A percentile compares a stretch with the other conserved stretches of the same genome.
Conservation (phyloP, 2,888 invertebrate genomes). For the Nymphalis c-album region DNA sequence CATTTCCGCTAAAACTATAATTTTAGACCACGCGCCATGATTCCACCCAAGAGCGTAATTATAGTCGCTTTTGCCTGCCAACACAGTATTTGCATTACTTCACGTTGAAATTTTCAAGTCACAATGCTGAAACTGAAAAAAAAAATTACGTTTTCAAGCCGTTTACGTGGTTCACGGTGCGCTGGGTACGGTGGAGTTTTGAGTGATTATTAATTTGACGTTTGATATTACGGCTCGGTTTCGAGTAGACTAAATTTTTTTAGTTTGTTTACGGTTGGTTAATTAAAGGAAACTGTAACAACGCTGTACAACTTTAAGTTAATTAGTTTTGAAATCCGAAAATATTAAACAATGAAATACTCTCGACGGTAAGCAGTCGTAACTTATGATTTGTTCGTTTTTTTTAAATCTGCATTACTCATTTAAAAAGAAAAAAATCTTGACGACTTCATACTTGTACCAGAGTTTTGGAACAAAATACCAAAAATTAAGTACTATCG, state of each 20-base stretch:
- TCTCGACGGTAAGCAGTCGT: constrained; percentile 1
- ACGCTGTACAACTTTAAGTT: constrained; percentile 26
- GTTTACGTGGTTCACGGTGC: constrained; percentile 39
- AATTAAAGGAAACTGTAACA: constrained; percentile 39
- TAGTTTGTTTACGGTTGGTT: constrained; percentile 37
- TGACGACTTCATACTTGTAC: too few relatives aligned
- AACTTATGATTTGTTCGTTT: neutral
- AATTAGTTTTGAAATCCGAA: constrained; percentile 32
- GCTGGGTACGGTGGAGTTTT: constrained; percentile 38
- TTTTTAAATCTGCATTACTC: neutral
- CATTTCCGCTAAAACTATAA: constrained; percentile 26
- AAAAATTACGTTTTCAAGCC: constrained; percentile 39
- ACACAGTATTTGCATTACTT: constrained; percentile 63
- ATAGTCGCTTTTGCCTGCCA: constrained; percentile 53
- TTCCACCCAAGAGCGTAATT: constrained; percentile 64
- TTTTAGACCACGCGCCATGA: constrained; percentile 43
- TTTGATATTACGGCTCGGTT: constrained; percentile 37
- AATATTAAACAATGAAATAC: constrained; percentile 22
- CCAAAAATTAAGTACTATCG: neutral
- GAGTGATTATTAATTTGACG: constrained; percentile 42
- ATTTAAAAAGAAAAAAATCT: neutral
- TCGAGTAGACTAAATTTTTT: constrained; percentile 38
- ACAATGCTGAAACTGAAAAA: constrained; percentile 43
- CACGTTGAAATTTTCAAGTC: constrained; percentile 44
- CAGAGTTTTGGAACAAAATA: too few relatives aligned